Conservation (phyloP, 2,113 vertebrate genomes). For the Mixornis gularis region DNA sequence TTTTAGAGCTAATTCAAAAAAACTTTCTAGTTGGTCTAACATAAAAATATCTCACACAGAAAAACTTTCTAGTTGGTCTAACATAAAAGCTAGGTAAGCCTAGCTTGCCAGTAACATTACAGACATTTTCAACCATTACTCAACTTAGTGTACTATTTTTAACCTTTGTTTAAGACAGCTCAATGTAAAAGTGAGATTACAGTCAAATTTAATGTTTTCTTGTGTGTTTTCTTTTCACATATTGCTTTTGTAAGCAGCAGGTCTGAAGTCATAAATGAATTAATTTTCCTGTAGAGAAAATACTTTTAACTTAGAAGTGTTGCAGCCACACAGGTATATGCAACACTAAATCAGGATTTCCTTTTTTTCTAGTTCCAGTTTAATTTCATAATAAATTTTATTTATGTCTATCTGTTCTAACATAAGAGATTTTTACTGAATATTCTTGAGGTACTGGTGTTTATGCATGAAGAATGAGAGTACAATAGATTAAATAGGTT, state of each 20-base stretch:
- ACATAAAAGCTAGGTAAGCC: background rate
- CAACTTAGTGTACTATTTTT: background rate
- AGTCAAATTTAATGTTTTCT: background rate
- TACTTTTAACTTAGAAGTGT: background rate
- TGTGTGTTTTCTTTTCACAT: background rate
- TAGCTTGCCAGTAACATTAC: background rate
- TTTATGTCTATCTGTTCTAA: background rate
- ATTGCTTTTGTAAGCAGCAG: background rate
- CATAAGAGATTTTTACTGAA: background rate
- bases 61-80: background rate
- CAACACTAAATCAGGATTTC: background rate
- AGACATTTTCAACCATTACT: background rate
- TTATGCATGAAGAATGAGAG: background rate
- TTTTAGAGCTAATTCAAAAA: background rate
- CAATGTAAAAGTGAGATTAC: background rate
- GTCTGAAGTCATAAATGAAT: background rate
- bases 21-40: background rate
- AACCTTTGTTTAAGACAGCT: background rate
- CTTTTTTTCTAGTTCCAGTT: background rate
- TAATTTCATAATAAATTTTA: background rate
- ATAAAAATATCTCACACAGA: background rate
- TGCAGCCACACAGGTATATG: background rate
- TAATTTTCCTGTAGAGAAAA: background rate
- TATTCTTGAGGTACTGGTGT: background rate
- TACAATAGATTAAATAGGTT: accelerated